Conservation (phyloP, 1,140 invertebrate species). For the Scaptomyza hsui region DNA sequence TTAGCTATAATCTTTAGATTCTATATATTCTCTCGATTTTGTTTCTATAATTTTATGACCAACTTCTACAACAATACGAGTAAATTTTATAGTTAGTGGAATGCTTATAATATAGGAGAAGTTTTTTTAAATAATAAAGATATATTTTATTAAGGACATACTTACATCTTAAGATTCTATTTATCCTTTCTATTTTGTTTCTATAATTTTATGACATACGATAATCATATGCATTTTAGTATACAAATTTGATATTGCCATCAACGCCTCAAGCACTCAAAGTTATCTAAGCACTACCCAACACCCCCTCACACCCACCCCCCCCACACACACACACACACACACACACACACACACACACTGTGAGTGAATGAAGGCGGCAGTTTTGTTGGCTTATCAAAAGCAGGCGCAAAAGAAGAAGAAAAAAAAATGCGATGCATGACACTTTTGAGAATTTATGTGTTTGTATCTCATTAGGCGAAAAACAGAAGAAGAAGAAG, state of each 20-base stretch:
- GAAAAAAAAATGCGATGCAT: conserved; percentile 68
- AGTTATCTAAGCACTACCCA: background rate
- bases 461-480: conserved; percentile 84
- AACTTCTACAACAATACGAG: no score
- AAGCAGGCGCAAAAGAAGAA: conserved; percentile 7
- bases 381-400: conserved; percentile 45
- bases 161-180: no score
- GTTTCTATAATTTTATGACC: background rate
- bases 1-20: no score
- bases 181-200: no score
- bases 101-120: no score
- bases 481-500: conserved; percentile 29
- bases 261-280: conserved; percentile 49
- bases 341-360: conserved; percentile 30
- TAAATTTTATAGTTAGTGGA: no score
- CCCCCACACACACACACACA: conserved; percentile 25
- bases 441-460: conserved; percentile 83
- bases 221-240: conserved; percentile 32
- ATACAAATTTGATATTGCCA: conserved; percentile 52
- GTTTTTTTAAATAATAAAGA: no score
- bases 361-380: conserved; percentile 34
- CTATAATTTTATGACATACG: no score
- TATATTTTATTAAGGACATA: no score
- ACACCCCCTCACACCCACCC: background rate
- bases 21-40: background rate